These are phyloP conservation scores for Eilema depressum DNA, from an alignment of 2,888 invertebrate genomes.

Conservation along the genomic window DNA sequence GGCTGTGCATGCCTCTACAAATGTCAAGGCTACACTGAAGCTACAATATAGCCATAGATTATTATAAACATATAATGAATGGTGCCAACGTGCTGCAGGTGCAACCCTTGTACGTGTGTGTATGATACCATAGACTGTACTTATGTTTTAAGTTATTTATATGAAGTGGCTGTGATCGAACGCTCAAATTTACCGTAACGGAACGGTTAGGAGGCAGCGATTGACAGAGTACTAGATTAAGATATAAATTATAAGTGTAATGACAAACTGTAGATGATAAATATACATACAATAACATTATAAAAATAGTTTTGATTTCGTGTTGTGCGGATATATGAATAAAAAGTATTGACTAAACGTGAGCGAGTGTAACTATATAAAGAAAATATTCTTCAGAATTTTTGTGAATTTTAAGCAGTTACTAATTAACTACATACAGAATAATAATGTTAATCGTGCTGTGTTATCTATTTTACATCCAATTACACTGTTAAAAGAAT, in stretches of 20 bases:
- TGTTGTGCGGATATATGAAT: background rate
- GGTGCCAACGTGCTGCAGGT: constrained; percentile 52
- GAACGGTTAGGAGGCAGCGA: constrained; percentile 66
- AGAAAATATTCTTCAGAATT: background rate
- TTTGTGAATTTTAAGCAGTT: background rate
- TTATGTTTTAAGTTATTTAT: constrained; percentile 68
- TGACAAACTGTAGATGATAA: constrained; percentile 35
- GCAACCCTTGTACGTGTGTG: constrained; percentile 60
- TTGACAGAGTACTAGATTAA: constrained; percentile 64
- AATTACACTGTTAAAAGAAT: background rate
- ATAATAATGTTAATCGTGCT: background rate
- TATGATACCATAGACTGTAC: constrained; percentile 64
- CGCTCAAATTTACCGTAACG: constrained; percentile 67
- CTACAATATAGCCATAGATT: constrained; percentile 52
- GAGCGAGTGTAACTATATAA: constrained; percentile 8
- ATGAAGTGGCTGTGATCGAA: constrained; percentile 83
- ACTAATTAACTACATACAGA: background rate
- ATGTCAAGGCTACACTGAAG: constrained; percentile 81
- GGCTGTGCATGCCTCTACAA: constrained; percentile 58
- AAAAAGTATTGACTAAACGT: background rate
- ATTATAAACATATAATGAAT: background rate
- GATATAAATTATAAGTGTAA: constrained; percentile 42
- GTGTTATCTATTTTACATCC: background rate
- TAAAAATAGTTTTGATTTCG: constrained; percentile 34
- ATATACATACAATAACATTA: constrained; percentile 39